Evolutionary conservation across 2,888 invertebrate species (phyloP), one percentile per base, ranked within the genome.

Genomic region (Mythimna loreyi): DNA sequence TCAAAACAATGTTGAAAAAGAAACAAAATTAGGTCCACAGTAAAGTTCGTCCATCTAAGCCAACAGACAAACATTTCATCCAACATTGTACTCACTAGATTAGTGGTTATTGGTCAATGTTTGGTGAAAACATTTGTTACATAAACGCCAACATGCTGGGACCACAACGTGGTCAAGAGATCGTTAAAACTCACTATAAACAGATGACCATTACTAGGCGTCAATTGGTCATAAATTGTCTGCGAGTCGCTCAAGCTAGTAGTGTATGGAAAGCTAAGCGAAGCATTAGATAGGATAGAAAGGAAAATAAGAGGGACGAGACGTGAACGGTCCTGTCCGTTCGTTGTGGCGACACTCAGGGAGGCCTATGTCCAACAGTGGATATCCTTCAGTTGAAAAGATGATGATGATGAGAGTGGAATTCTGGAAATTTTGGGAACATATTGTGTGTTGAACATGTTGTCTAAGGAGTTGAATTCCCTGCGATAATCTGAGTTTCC

Each of bases 151-250:
- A 70, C 67, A 73, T 56, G 75, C 49, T 61, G 55, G 19, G 57
- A 61, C 70, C 72, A 19, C 63, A 69, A 28, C 43, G 45, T 62
- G 68, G 70, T 52, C 70, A 73, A 78, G 72, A 65, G 68, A 67
- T 65, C 75, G 76, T 84, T 83, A 81, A 82, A 83, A 78, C 81
- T 78, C 73, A 84, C 75, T 73, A 78, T 82, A 69, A 82, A 78
- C 76, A 82, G 63, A 77, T 80, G 78, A 76, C 74, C 63, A 77
- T 55, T 50, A 70, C 69, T 55, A 65, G 67, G 76, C 68, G 78
- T 76, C 73, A 75, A 82, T 78, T 76, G 75, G 63, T 60, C 66
- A 73, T 83, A 83, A 83, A 83, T 82, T 76, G 72, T 61, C 56
- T 45, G 56, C 58, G 56, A 40, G 28, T 57, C 0, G 13, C 9